These are phyloP conservation scores for Orthosia incerta DNA, from an alignment of 2,888 invertebrate genomes.

Conservation along the genomic window DNA sequence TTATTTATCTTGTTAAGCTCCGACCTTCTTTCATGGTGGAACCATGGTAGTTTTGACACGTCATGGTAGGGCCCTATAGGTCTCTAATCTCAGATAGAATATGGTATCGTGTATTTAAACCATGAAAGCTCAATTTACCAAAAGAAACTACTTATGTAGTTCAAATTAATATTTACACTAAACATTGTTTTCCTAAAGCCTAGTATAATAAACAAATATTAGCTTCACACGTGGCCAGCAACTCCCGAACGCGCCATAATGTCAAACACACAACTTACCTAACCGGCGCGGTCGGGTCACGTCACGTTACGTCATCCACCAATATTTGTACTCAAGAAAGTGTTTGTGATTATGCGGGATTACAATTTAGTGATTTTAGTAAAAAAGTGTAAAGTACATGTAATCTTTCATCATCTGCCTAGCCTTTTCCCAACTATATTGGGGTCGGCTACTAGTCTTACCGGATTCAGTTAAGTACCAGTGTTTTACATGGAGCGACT, in stretches of 20 bases:
- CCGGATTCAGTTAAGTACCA: too few species aligned
- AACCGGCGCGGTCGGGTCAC: slow-evolving; percentile 48
- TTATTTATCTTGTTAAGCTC: too few species aligned
- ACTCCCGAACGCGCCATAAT: slow-evolving; percentile 38
- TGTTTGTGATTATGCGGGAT: slow-evolving; percentile 28
- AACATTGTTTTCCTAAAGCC: slow-evolving; percentile 16
- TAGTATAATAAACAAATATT: slow-evolving; percentile 39
- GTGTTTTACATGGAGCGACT: too few species aligned
- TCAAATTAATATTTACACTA: slow-evolving; percentile 1
- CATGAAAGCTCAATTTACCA: background rate
- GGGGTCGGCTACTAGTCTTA: too few species aligned
- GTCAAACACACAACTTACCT: slow-evolving; percentile 51
- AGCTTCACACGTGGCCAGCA: slow-evolving; percentile 14
- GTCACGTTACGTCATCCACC: slow-evolving; percentile 51
- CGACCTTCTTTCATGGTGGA: too few species aligned
- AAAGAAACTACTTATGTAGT: background rate
- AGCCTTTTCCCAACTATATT: too few species aligned
- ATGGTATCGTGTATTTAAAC: background rate
- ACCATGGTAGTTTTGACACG: too few species aligned
- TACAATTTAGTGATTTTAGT: slow-evolving; percentile 10
- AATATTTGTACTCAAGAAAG: slow-evolving; percentile 54
- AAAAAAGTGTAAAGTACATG: background rate
- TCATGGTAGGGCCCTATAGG: too few species aligned
- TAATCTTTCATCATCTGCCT: too few species aligned
- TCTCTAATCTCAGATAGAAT: too few species aligned